phyloP scores from a whole-genome alignment of 2,888 invertebrate genomes.

The Chymomyza amoena region DNA sequence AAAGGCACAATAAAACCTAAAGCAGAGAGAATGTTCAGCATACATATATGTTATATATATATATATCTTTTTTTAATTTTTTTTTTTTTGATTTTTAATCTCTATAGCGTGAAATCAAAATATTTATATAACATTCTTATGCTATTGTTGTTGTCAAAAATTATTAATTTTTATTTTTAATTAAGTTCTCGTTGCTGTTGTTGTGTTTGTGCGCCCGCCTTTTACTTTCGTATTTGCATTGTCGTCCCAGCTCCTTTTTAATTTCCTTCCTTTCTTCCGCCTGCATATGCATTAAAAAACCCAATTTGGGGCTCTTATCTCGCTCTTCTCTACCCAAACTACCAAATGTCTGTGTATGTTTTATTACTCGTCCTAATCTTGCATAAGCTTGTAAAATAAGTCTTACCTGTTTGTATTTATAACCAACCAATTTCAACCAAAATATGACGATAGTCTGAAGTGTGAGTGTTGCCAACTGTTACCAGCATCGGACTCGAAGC shows the following conservation, averaged over 20 bases:
- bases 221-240: not conserved
- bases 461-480: not conserved
- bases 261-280: not conserved
- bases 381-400: not conserved
- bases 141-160: not conserved
- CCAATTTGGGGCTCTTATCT: not conserved
- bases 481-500: not conserved
- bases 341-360: slow-evolving; percentile 23
- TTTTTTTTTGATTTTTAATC: not conserved
- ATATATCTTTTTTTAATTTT: not conserved
- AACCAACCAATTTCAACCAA: too few relatives aligned
- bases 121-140: not conserved
- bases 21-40: not conserved
- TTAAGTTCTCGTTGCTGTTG: not conserved
- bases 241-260: not conserved
- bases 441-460: not conserved
- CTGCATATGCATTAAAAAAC: not conserved
- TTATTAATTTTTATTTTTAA: not conserved
- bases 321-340: not conserved
- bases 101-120: not conserved
- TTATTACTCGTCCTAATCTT: slow-evolving; percentile 50
- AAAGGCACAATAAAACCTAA: not conserved
- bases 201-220: not conserved
- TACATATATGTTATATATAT: too few relatives aligned
- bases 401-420: slow-evolving; percentile 5